A percentile compares a stretch with the other conserved stretches of the same genome.
These are phyloP conservation scores for Cyphomyrus plagiostoma DNA, from an alignment of 2,113 vertebrate genomes.

Conservation along the genomic window DNA sequence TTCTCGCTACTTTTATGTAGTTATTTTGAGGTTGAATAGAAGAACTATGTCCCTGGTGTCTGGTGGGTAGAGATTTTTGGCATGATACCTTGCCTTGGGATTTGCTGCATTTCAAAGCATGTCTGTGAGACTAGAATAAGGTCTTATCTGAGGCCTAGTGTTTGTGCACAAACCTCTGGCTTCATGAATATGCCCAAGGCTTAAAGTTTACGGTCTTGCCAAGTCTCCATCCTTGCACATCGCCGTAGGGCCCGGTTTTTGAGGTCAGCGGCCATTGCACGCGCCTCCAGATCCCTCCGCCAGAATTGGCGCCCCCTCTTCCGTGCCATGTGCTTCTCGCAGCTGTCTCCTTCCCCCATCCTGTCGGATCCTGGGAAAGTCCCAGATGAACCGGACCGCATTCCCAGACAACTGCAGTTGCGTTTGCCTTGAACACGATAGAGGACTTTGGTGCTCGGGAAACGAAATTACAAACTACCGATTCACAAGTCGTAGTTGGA, in stretches of 20 bases:
- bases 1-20: neutral
- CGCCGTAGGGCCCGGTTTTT: neutral
- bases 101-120: neutral
- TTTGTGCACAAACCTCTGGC: neutral
- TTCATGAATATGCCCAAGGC: neutral
- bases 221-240: neutral
- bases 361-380: neutral
- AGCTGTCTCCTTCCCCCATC: conserved; percentile 9
- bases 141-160: neutral
- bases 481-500: neutral
- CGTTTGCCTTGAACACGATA: neutral
- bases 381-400: neutral
- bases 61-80: neutral
- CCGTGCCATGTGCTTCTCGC: neutral
- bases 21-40: neutral
- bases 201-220: neutral
- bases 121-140: neutral
- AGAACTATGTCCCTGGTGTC: neutral
- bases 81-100: neutral
- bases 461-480: neutral
- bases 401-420: neutral
- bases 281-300: neutral
- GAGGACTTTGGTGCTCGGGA: neutral
- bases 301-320: neutral
- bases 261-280: neutral